phyloP scores from a whole-genome alignment of 1,140 invertebrate genomes.

The Diabrotica undecimpunctata region DNA sequence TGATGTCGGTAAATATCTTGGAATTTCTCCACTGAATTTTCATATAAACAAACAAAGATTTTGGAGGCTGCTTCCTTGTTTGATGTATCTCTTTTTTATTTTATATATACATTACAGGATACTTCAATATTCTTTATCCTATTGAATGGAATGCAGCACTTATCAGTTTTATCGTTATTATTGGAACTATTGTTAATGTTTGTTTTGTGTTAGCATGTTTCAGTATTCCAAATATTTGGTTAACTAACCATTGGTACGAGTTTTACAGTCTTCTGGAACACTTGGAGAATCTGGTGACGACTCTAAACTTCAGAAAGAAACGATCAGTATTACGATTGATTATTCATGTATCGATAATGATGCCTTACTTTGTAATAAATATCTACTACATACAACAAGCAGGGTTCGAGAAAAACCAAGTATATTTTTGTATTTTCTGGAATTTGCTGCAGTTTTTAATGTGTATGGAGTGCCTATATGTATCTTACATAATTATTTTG shows the following conservation, averaged over 20 bases:
- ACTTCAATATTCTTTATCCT: neutral
- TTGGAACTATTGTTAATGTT: neutral
- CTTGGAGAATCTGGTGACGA: neutral
- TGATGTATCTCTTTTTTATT: neutral
- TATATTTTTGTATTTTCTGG: neutral
- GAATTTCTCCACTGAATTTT: neutral
- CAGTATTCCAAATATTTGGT: neutral
- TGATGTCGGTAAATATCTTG: neutral
- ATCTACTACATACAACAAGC: neutral
- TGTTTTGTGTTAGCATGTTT: neutral
- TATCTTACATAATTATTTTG: neutral
- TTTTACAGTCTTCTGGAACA: neutral
- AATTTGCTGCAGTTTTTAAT: neutral
- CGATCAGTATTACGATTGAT: neutral
- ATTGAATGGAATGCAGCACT: neutral
- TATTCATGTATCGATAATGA: neutral
- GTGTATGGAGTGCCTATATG: neutral
- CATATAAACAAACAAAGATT: neutral
- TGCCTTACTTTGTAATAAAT: neutral
- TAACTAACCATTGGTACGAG: neutral
- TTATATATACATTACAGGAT: neutral
- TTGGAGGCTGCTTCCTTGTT: neutral
- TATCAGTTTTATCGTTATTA: neutral
- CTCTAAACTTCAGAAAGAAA: neutral
- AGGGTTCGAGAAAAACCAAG: neutral